These are phyloP conservation scores for Phorcus lineatus DNA, from an alignment of 2,888 invertebrate species.

Conservation along the genomic window DNA sequence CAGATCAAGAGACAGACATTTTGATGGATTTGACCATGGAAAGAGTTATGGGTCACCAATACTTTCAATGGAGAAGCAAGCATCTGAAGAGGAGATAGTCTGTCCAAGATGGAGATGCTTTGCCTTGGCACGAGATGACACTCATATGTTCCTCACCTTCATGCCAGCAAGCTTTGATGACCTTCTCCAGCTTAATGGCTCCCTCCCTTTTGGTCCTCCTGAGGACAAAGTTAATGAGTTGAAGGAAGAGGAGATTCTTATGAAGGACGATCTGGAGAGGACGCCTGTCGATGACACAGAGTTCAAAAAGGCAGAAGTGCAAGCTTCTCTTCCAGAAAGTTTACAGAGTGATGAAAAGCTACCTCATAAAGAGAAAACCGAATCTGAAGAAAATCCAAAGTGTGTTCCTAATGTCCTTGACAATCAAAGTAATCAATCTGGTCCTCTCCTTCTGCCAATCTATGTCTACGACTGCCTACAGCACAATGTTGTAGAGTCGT, in stretches of 20 bases:
- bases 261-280: neutral
- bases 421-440: neutral
- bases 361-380: neutral
- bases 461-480: constrained; percentile 84
- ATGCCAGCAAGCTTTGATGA: constrained; percentile 81
- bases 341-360: neutral
- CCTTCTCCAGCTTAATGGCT: constrained; percentile 63
- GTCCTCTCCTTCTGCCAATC: constrained; percentile 77
- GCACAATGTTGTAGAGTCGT: constrained; percentile 77
- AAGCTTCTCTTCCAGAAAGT: neutral
- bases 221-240: neutral
- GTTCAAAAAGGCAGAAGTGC: no score
- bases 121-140: constrained; percentile 80
- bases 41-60: constrained; percentile 10
- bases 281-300: neutral
- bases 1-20: neutral
- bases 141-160: constrained; percentile 82
- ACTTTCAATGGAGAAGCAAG: neutral
- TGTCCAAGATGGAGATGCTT: constrained; percentile 81
- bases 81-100: neutral
- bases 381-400: neutral
- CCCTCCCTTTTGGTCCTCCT: neutral
- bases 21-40: neutral
- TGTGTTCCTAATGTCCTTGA: neutral
- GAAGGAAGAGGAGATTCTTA: neutral